Evolutionary conservation across 2,888 invertebrate genomes (phyloP), one percentile per base, ranked within the genome.

Genomic region (Caprella mutica): DNA sequence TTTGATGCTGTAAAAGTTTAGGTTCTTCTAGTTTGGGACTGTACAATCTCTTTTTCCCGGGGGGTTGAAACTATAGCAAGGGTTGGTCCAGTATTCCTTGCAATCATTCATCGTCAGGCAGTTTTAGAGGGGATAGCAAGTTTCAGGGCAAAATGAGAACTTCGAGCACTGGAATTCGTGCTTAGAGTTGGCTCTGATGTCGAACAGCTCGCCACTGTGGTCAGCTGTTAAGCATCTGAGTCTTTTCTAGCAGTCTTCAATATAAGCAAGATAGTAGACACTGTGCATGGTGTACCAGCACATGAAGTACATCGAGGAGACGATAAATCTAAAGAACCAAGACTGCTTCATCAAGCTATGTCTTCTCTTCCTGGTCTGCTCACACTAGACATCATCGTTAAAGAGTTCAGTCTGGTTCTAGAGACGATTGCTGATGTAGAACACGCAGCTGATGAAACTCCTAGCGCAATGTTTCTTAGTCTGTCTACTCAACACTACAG

Each of bases 61-160:
- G 67, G 65, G 9, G 67, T 76, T 77, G 66, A 70, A 73, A 24
- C 67, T 67, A 67, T 72, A 75, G 68, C 81, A 81, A 14, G 80
- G 80, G 71, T 80, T 81, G 19, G 67, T 67, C 39, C 66, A 65
- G 53, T 69, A 70, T 33, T 74, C 68, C 68, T 72, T 70, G 68
- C 81, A 81, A 48, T 75, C 70, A 9, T 69, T 69, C 56, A 70
- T 65, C 21, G 70, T 67, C 21, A 69, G 66, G 12, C 78, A 68
- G 67, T 77, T 75, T 66, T 75, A 77, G 56, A 74, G 67, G 19
- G 78, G 76, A 67, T 81, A 82, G 67, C 81, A 82, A 6, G 78
- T 77, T 69, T 82, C 81, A 6, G 82, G 82, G 69, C 82, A 82
- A 71, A 82, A 81, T 68, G 81, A 81, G 67, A 81, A 80, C 61